Base-by-base conservation (phyloP, 2,888 invertebrate species). In the Pocota personata region DNA sequence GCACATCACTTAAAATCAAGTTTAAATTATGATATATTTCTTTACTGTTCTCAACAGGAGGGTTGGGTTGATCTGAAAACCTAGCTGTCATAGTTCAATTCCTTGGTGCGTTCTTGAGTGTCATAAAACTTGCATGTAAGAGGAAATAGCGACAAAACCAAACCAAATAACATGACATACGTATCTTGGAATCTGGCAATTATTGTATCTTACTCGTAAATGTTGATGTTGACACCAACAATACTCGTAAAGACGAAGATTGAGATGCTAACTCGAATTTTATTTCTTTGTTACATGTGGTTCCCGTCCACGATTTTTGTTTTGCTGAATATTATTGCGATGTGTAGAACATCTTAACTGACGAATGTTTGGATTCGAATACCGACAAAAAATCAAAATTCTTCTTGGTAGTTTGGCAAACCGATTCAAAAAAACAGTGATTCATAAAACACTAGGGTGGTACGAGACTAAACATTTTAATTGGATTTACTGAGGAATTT, bases 1-100 rank as follows among this genome's bases (percentile, higher is more conserved):
- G 46, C 16, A 8, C 40, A 40, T 69, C 30, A 69, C 37, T 43
- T 55, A 30, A 55, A 69, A 69, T 27, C 52, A 55, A 55, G 19
- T 27, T 55, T 19, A 69, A 69, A 55, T 69, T 40, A 27, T 52
- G 27, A 21, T 14, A 24, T n/a, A n/a, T n/a, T n/a, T n/a, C 37
- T 52, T 37, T 67, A 52, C 43, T 40, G 14, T 14, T 16, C 57
- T 14, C 40, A 24, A 24, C 21, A 2, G 7, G 30, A 16, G 55
- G 30, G 14, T 55, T n/a, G n/a, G n/a, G n/a, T n/a, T n/a, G n/a
- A 8, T 14, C 16, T 30, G 30, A 32, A 32, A 21, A 3, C 21
- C 5, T n/a, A 12, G 16, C 19, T 21, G 35, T 21, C 21, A 16
- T 19, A 3, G 19, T 27, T 52, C 30, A 30, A 52, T 52, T n/a